phyloP scores from a whole-genome alignment of 2,113 vertebrate genomes.

The Engraulis encrasicolus region DNA sequence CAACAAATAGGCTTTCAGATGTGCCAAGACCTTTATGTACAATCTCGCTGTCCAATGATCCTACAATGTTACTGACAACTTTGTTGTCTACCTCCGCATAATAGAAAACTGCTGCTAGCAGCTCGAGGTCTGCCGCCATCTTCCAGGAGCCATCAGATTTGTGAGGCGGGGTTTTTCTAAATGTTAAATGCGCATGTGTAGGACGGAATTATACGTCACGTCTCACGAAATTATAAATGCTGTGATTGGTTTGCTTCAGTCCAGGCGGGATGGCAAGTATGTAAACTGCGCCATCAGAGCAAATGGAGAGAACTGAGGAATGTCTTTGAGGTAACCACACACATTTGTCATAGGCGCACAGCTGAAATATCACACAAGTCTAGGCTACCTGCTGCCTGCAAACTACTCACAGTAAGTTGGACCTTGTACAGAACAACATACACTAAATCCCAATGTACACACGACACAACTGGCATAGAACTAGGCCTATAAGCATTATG shows the following conservation, averaged over 20 bases:
- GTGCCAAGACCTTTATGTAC: slow-evolving; percentile 80
- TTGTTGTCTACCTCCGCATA: slow-evolving; percentile 94
- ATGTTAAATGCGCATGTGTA: slow-evolving; percentile 55
- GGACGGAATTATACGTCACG: slow-evolving; percentile 40
- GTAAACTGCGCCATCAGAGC: background rate
- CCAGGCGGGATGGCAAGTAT: slow-evolving; percentile 43
- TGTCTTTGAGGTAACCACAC: background rate
- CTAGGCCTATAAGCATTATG: too few relatives aligned
- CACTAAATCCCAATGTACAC: too few relatives aligned
- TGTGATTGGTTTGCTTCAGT: slow-evolving; percentile 36
- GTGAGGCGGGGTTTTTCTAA: slow-evolving; percentile 49
- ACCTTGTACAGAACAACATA: too few relatives aligned
- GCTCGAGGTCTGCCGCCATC: slow-evolving; percentile 92
- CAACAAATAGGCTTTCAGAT: slow-evolving; percentile 76
- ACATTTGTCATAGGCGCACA: background rate
- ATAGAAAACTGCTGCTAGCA: slow-evolving; percentile 88
- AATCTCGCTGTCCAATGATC: slow-evolving; percentile 86
- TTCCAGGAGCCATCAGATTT: slow-evolving; percentile 69
- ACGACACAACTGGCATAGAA: too few relatives aligned
- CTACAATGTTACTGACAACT: slow-evolving; percentile 88
- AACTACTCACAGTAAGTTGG: too few relatives aligned
- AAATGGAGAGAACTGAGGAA: background rate
- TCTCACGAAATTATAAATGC: background rate
- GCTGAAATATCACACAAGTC: too few relatives aligned
- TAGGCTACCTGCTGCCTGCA: too few relatives aligned